These are phyloP conservation scores for Cepaea nemoralis DNA, from an alignment of 1,140 invertebrate genomes.

Conservation along the genomic window DNA sequence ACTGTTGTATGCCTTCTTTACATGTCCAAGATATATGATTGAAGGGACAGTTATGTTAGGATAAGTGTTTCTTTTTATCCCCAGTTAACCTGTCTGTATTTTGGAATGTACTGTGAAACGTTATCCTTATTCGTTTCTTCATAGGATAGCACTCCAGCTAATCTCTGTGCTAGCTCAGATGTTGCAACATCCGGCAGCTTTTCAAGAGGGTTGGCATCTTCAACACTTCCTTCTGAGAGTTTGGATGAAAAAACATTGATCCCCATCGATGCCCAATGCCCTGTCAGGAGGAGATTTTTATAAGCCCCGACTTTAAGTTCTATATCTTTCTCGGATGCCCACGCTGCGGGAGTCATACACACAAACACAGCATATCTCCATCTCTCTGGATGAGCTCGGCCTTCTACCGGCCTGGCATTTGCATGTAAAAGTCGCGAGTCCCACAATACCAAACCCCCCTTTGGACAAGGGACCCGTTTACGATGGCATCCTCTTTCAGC, in stretches of 20 bases:
- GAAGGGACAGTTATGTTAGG: too few relatives aligned
- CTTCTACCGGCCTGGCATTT: slow-evolving; percentile 48
- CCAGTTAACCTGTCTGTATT: background rate
- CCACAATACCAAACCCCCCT: slow-evolving; percentile 55
- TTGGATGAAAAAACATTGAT: slow-evolving; percentile 39
- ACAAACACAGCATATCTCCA: slow-evolving; percentile 57
- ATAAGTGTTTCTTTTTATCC: background rate
- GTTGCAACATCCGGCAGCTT: slow-evolving; percentile 49
- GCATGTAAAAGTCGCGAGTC: slow-evolving; percentile 55
- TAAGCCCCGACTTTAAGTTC: slow-evolving; percentile 49
- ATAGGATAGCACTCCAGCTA: slow-evolving; percentile 40
- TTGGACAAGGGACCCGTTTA: slow-evolving; percentile 51
- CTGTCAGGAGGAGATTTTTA: slow-evolving; percentile 48
- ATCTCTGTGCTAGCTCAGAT: slow-evolving; percentile 36
- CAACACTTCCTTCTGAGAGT: slow-evolving; percentile 6
- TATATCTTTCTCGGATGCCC: slow-evolving; percentile 49
- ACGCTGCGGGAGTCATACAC: slow-evolving; percentile 54
- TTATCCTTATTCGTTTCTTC: background rate
- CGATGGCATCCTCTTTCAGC: slow-evolving; percentile 42
- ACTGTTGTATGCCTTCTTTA: too few relatives aligned
- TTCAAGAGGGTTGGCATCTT: slow-evolving; percentile 37
- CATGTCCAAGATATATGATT: too few relatives aligned
- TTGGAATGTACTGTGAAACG: background rate
- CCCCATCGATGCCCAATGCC: slow-evolving; percentile 56
- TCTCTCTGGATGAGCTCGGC: slow-evolving; percentile 49